Base-by-base conservation (phyloP, 2,888 invertebrate genomes). In the Carterocephalus palaemon region DNA sequence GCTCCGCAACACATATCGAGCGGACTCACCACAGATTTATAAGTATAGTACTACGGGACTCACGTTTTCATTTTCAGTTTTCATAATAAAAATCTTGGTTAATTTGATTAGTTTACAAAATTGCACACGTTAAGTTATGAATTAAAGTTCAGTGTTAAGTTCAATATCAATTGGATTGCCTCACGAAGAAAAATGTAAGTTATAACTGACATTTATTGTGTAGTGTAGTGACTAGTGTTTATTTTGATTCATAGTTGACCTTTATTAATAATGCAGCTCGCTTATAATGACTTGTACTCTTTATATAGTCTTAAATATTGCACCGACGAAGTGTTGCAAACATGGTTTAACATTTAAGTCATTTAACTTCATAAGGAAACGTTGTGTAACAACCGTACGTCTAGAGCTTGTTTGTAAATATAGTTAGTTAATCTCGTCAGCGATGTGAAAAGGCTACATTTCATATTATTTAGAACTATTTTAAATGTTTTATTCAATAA, bases 131-230 rank as follows among this genome's bases (percentile, higher is more conserved):
- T 46, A 47, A 58, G 56, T 52, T 49, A 58, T 58, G 56, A 52
- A 53, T 49, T 57, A 52, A 51, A 46, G 46, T 39, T 49, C 46
- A 51, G 55, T 54, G 53, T 28, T 37, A 49, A 50, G 42, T 39
- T 41, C 40, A 49, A 34, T 48, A 47, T 46, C 43, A 42, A 41
- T 45, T 46, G 36, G 43, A 43, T 46, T 37, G 36, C 29, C 33
- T 32, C 43, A 38, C 40, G 37, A 12, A 41, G 38, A 46, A 24
- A 47, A 47, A 52, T 32, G 52, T 49, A 38, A 50, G 57, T 59
- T 34, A 43, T 34, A 37, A 43, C 22, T 28, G 38, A 46, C 23
- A 26, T 38, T 28, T 28, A 19, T 22, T 26, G 23, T 42, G n/a
- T n/a, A n/a, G n/a, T 42, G 26, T 31, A 13, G 7, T 12, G 7